Evolutionary conservation across 1,140 invertebrate genomes (phyloP).

Genomic region (Trissolcus basalis): DNA sequence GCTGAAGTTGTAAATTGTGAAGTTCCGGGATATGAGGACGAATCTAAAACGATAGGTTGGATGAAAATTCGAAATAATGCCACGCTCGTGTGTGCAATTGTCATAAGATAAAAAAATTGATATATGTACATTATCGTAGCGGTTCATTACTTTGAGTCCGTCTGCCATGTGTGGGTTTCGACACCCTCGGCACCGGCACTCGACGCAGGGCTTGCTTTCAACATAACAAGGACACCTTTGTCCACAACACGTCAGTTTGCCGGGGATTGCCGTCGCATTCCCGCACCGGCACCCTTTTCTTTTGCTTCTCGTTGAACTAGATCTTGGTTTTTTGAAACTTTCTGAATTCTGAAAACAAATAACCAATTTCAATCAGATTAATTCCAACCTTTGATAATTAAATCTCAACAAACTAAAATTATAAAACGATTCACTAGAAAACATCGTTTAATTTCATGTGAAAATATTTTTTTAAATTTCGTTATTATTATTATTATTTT

Average conservation of each 20-base stretch:
- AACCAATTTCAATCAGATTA: too few species aligned
- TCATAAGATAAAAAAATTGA: neutral
- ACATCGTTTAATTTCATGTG: too few species aligned
- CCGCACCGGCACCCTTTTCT: conserved; percentile 91
- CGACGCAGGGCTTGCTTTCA: conserved; percentile 88
- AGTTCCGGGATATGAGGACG: conserved; percentile 81
- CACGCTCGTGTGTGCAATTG: too few species aligned
- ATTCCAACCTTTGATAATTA: too few species aligned
- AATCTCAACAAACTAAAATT: too few species aligned
- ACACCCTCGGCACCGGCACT: conserved; percentile 93
- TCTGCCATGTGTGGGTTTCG: conserved; percentile 90
- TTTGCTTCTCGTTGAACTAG: conserved; percentile 74
- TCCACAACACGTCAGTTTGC: conserved; percentile 93
- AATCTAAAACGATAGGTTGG: too few species aligned
- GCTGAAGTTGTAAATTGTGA: conserved; percentile 73
- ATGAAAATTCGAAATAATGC: too few species aligned
- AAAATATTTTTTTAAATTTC: neutral
- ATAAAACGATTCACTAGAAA: too few species aligned
- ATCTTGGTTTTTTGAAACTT: conserved; percentile 74
- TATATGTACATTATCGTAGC: conserved; percentile 43
- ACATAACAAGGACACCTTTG: conserved; percentile 95
- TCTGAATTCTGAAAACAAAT: conserved; percentile 63
- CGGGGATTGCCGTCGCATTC: conserved; percentile 90
- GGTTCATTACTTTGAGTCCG: conserved; percentile 82
- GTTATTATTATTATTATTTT: neutral